Evolutionary conservation across 2,797 vertebrate species (phyloP).

Genomic region (Hyperoplus immaculatus): DNA sequence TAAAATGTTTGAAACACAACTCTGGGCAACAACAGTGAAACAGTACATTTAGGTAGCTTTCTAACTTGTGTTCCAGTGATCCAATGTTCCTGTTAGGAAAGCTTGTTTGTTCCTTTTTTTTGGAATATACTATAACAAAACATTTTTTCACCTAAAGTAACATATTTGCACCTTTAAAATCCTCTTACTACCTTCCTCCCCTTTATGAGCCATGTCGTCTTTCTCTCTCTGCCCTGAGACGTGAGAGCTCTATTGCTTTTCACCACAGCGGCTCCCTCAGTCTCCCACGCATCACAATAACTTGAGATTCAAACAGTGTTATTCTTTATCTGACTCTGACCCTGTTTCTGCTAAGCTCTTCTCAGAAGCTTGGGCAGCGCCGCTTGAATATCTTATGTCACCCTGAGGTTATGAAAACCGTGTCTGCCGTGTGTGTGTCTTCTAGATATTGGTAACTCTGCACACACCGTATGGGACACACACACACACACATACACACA

Average conservation of each 20-base stretch:
- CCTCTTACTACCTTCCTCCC: not conserved
- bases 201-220: conserved; percentile 30
- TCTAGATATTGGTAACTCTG: conserved; percentile 31
- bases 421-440: conserved; percentile 6
- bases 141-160: not conserved
- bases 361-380: conserved; percentile 31
- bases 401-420: conserved; percentile 51
- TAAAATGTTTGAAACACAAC: no score
- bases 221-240: conserved; percentile 33
- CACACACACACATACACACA: not conserved
- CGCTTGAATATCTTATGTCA: conserved; percentile 52
- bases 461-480: conserved; percentile 18
- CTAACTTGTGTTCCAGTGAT: no score
- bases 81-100: no score
- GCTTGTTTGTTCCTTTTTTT: no score
- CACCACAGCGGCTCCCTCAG: conserved; percentile 18
- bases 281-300: conserved; percentile 30
- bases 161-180: conserved; percentile 26
- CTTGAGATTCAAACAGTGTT: conserved; percentile 49
- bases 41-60: no score
- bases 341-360: conserved; percentile 52
- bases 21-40: no score
- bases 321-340: conserved; percentile 59
- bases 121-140: no score
- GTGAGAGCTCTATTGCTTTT: conserved; percentile 24